phyloP scores from a whole-genome alignment of 2,113 vertebrate species.

The Lycaon pictus region DNA sequence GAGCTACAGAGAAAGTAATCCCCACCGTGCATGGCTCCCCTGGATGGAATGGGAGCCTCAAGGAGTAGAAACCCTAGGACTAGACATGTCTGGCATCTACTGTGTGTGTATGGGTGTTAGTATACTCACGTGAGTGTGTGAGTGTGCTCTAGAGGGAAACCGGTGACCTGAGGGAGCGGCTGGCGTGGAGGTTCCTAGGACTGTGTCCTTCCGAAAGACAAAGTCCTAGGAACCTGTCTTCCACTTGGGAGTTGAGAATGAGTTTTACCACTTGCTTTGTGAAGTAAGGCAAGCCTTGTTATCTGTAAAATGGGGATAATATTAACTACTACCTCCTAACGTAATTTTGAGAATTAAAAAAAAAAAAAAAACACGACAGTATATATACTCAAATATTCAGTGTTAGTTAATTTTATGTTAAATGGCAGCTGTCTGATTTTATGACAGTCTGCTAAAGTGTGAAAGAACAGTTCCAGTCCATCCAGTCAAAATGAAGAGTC shows the following conservation, averaged over 20 bases:
- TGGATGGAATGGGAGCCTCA: background rate
- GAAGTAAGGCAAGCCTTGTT: background rate
- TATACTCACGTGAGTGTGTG: background rate
- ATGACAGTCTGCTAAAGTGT: background rate
- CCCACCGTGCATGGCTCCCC: background rate
- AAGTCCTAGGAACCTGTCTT: background rate
- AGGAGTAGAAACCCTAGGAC: background rate
- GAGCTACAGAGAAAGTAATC: background rate
- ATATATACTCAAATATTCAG: background rate
- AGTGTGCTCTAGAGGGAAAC: background rate
- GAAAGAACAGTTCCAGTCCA: background rate
- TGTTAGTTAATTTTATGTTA: background rate
- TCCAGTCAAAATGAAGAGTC: background rate
- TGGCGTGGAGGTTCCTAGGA: background rate
- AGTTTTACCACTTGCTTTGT: conserved; percentile 6
- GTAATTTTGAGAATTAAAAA: background rate
- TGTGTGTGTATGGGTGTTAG: background rate
- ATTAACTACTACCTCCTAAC: background rate
- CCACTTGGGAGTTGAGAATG: background rate
- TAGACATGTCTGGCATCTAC: background rate
- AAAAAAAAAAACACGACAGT: background rate
- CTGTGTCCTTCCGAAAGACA: background rate
- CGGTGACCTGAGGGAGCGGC: background rate
- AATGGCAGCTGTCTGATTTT: background rate
- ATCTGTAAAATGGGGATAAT: background rate